Base-by-base conservation (phyloP, 2,113 vertebrate genomes). In the Xerus inauris region DNA sequence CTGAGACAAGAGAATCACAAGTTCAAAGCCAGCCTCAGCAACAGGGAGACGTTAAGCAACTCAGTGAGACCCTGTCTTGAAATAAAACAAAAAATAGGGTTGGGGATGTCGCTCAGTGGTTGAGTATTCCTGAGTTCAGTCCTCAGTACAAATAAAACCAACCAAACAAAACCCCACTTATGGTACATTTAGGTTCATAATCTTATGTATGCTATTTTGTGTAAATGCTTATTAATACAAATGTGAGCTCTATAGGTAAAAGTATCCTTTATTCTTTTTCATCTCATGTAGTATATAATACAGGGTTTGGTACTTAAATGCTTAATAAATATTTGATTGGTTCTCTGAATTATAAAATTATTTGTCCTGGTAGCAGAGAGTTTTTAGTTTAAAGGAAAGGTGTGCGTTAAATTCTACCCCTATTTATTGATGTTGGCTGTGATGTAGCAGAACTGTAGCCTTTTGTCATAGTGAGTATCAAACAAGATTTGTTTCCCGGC, bases 271-370 rank as follows among this genome's bases (percentile, higher is more conserved):
- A 71, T 65, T 92, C 47, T 69, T 1, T 64, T 64, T 87, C 9
- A 77, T 89, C 35, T 24, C 17, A 12, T 67, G 51, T 38, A 59
- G 73, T 65, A 57, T 67, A 57, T 28, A 59, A 75, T 49, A n/a
- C 24, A 73, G 57, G 49, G 14, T 95, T 91, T 73, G 40, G 65
- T 85, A 88, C 47, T 38, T 84, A 83, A 24, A 64, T 95, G 75
- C 6, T 59, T 76, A 81, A 16, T 89, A 89, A 80, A 72, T 77
- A 91, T 42, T 91, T 87, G 47, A 59, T 92, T 85, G 30, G 49
- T 84, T 86, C 30, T 75, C 13, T 73, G 79, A 81, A 71, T 82
- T 76, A 81, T n/a, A 91, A 40, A 19, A 47, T 35, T 54, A 49
- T 8, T 8, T 77, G 26, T 91, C 38, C 9, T 62, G 59, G 59